These are phyloP conservation scores for Hydrozoanthus tunicans DNA, from an alignment of 64 coral and sea anemone genomes.

Conservation along the genomic window DNA sequence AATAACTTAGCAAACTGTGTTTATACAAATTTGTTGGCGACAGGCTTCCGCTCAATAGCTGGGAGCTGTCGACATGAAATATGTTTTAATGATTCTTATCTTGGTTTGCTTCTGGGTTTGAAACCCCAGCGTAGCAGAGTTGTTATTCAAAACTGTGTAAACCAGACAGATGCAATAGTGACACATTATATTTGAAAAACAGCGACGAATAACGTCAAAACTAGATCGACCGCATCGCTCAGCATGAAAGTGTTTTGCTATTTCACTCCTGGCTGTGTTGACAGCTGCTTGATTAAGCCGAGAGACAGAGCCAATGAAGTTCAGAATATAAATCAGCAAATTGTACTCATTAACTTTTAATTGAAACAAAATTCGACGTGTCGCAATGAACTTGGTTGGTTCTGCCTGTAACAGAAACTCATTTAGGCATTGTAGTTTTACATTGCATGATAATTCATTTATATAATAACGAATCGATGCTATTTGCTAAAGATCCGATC, in stretches of 20 bases:
- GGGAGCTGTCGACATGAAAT: not conserved
- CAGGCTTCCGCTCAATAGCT: not conserved
- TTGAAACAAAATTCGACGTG: not conserved
- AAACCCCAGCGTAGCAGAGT: not conserved
- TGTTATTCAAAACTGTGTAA: not conserved
- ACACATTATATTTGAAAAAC: not conserved
- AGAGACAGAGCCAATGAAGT: not conserved
- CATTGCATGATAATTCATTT: no score
- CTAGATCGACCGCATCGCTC: not conserved
- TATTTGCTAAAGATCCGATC: no score
- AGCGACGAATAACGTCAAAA: not conserved
- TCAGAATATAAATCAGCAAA: slow-evolving; percentile 28
- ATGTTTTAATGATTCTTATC: slow-evolving; percentile 17
- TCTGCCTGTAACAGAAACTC: no score
- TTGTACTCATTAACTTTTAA: slow-evolving; percentile 42
- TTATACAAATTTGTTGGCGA: not conserved
- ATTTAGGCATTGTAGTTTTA: no score
- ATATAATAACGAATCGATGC: no score
- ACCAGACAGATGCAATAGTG: not conserved
- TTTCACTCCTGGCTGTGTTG: not conserved
- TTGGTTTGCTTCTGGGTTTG: not conserved
- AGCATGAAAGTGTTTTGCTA: not conserved
- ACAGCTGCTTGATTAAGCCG: slow-evolving; percentile 6
- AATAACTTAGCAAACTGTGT: no score
- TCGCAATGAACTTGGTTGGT: not conserved